Evolutionary conservation across 2,113 vertebrate genomes (phyloP), one percentile per base, ranked within the genome.

Genomic region (Scopus umbretta): DNA sequence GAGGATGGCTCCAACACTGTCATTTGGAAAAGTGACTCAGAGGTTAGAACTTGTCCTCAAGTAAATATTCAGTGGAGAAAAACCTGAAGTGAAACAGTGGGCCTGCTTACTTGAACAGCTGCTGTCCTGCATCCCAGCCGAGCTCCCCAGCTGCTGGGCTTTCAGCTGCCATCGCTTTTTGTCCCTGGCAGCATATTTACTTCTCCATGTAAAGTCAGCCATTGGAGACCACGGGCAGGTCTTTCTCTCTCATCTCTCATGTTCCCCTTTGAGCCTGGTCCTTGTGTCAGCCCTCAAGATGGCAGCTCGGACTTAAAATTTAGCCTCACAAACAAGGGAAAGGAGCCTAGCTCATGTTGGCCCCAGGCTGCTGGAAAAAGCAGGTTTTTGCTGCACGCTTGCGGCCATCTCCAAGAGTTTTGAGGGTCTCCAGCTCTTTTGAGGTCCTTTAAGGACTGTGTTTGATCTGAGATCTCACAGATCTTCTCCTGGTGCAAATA

Each of bases 341-440:
- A 18, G 47, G 42, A 80, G 13, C 42, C 16, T 38, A 36, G 38
- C 52, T 71, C 34, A 0, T 20, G 7, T 1, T 56, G 34, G 18
- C 38, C 30, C 36, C 4, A 5, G 23, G 16, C 59, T 81, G 40
- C 68, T 73, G 50, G 56, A 47, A 19, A 30, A 38, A 67, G 30
- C 8, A 36, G 29, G 8, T 0, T 0, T 76, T 88, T 55, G 25
- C 52, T 80, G 29, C 7, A 1, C 2, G 2, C 10, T 56, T 53
- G 34, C 0, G 0, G 7, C 55, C 3, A 0, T 79, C 55, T 43
- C 17, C 29, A 13, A 30, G 29, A 50, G 22, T 61, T 85, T 56
- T 47, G 52, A 75, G n/a, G 23, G 4, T 72, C 43, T 72, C 25
- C 10, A 5, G 21, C 21, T 62, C 0, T 79, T 79, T 6, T 55